Base-by-base conservation (phyloP, 2,113 vertebrate species). In the Hypomesus transpacificus region DNA sequence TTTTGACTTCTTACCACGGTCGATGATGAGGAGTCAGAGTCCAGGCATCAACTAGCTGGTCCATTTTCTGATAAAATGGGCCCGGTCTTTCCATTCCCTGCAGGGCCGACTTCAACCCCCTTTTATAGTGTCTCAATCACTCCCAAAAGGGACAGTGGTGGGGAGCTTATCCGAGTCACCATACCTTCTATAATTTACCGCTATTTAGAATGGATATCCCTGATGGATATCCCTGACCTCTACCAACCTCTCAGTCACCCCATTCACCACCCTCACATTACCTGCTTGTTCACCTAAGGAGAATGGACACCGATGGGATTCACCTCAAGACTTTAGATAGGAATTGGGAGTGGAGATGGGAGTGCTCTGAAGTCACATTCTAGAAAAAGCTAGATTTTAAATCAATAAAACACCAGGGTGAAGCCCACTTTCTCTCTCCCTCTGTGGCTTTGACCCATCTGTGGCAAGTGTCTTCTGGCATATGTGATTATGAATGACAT, bases 21-120 rank as follows among this genome's bases (percentile, higher is more conserved):
- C 65, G 77, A 69, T 69, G 63, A 65, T 54, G 51, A 46, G 34
- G 52, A 80, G 39, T 51, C 74, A 18, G 67, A 57, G 52, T 51
- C 56, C 67, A 74, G 60, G 70, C 11, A 62, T 69, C 79, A 68
- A 64, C 60, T 56, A 68, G 54, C 60, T 56, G 59, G 76, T 87
- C 61, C 79, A 82, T 87, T 86, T 89, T 86, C 76, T 88, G 79
- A 88, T 84, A 84, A 87, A 85, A 66, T 50, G 26, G 62, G 67
- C 34, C 70, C 52, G 28, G 26, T 31, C 52, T 65, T 16, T 57
- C 24, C 60, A 65, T 64, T 69, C 61, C 67, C 39, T 22, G 5
- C 22, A 75, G 77, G 75, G 79, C 77, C 65, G 39, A 59, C 73
- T 74, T 50, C 68, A 70, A 75, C 77, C 70, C 62, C 26, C 22